phyloP scores from a whole-genome alignment of 1,140 invertebrate species.

The Armadillidium nasatum region DNA sequence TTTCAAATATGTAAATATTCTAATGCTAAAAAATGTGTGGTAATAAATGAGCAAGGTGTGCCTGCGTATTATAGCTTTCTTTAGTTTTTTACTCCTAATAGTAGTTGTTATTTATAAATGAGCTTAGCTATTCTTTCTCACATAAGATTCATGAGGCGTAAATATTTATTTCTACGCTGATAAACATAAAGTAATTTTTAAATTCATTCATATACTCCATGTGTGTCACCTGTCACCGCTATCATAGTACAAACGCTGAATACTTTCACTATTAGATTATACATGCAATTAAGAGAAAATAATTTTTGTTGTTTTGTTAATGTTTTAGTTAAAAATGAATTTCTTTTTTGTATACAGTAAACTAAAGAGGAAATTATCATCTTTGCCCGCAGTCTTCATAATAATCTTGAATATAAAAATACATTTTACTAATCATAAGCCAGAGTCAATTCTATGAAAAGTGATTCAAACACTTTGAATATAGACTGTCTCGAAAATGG shows the following conservation, averaged over 20 bases:
- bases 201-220: neutral
- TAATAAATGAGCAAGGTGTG: no score
- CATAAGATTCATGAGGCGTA: no score
- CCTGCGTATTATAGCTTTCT: no score
- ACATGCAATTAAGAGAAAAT: neutral
- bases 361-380: no score
- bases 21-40: no score
- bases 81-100: no score
- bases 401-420: neutral
- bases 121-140: no score
- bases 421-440: neutral
- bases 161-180: no score
- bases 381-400: neutral
- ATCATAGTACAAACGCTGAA: neutral
- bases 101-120: no score
- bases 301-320: neutral
- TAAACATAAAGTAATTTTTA: no score
- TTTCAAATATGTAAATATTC: no score
- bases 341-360: neutral
- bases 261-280: neutral
- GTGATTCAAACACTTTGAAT: neutral
- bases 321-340: neutral
- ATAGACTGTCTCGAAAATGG: constrained; percentile 3
- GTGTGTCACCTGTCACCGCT: neutral
- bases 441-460: neutral